Conservation (phyloP, 2,113 vertebrate genomes). For the Grantiella picta region DNA sequence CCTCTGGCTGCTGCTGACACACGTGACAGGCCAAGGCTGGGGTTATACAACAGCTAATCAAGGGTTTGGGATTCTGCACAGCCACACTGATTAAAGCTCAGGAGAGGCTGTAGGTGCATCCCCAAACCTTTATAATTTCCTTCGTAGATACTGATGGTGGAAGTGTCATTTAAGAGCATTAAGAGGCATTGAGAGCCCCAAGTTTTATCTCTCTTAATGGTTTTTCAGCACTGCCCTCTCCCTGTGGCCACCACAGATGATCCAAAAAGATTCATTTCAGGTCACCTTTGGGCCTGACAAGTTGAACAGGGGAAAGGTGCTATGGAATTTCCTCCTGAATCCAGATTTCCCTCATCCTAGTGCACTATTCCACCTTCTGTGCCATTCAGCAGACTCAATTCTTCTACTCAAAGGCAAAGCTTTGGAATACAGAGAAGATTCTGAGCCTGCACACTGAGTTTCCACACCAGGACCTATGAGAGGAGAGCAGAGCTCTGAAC, state of each 20-base stretch:
- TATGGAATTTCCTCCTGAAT: neutral
- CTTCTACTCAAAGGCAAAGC: neutral
- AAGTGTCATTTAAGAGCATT: neutral
- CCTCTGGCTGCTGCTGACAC: neutral
- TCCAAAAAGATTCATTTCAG: rapidly evolving
- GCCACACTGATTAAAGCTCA: rapidly evolving
- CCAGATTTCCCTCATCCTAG: neutral
- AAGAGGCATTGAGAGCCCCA: neutral
- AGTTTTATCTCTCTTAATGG: rapidly evolving
- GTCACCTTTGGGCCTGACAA: neutral
- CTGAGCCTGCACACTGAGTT: neutral
- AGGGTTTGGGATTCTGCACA: neutral
- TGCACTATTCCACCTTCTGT: rapidly evolving
- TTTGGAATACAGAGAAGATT: rapidly evolving
- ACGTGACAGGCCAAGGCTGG: neutral
- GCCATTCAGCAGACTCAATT: neutral
- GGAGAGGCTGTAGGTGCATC: neutral
- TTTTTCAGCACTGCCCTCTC: neutral
- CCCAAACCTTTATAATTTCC: neutral
- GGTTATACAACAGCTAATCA: neutral
- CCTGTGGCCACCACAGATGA: neutral
- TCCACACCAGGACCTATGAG: rapidly evolving
- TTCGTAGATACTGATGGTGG: rapidly evolving
- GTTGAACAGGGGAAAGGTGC: neutral
- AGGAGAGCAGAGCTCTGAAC: neutral